Conservation (phyloP, 2,888 invertebrate genomes). For the Cosmorhoe ocellata region DNA sequence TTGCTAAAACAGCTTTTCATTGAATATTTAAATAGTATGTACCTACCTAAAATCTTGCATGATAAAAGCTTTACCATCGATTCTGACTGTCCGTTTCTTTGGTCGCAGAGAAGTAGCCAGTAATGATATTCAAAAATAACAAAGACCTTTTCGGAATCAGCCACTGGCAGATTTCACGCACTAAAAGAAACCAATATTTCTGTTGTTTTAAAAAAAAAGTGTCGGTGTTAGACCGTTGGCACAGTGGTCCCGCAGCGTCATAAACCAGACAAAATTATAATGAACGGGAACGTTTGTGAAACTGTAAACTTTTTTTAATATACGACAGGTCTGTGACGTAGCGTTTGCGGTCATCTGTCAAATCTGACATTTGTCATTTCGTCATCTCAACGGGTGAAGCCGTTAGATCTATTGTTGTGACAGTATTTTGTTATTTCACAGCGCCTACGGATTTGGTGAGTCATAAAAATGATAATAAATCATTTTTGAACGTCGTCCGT, state of each 20-base stretch:
- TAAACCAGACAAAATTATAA: conserved; percentile 69
- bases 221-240: conserved; percentile 59
- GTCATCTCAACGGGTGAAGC: conserved; percentile 38
- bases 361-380: conserved; percentile 47
- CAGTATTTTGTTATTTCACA: conserved; percentile 31
- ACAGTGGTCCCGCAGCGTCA: conserved; percentile 65
- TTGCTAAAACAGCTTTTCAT: too few relatives aligned
- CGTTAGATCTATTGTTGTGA: conserved; percentile 42
- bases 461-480: conserved; percentile 15
- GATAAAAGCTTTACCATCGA: too few relatives aligned
- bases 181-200: conserved; percentile 55
- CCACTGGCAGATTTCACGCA: conserved; percentile 69
- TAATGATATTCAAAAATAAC: conserved; percentile 52
- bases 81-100: not conserved
- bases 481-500: not conserved
- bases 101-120: conserved; percentile 5
- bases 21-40: too few relatives aligned
- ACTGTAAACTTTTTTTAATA: conserved; percentile 54
- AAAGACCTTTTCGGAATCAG: conserved; percentile 58
- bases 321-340: conserved; percentile 45
- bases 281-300: conserved; percentile 76
- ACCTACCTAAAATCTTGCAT: too few relatives aligned
- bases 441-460: conserved; percentile 2
- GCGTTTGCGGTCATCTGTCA: conserved; percentile 37
- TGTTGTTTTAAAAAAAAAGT: conserved; percentile 71